Conservation (phyloP, 2,797 vertebrate genomes). For the Poeciliopsis infans region DNA sequence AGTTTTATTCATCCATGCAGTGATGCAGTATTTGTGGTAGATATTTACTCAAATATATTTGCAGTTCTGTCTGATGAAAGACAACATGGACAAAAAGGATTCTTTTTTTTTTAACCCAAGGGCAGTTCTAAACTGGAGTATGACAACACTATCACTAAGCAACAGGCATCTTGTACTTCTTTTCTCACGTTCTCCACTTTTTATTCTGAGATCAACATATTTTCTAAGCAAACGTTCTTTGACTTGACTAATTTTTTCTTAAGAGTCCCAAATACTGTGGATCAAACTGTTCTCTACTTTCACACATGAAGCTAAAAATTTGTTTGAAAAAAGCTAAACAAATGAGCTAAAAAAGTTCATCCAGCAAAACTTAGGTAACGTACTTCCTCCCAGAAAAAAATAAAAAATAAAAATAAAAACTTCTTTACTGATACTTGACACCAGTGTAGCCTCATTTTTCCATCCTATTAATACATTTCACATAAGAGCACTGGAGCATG, state of each 20-base stretch:
- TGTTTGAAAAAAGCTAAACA: constrained; percentile 40
- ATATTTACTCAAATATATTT: not conserved
- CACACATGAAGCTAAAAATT: constrained; percentile 28
- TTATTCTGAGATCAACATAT: not conserved
- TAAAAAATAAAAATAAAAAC: constrained; percentile 49
- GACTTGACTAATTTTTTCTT: constrained; percentile 12
- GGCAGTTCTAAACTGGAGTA: not conserved
- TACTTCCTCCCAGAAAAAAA: constrained; percentile 54
- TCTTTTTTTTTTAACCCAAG: not conserved
- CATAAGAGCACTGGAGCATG: constrained; percentile 19
- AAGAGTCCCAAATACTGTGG: not conserved
- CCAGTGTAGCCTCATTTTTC: constrained; percentile 51
- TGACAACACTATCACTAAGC: not conserved
- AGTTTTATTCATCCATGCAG: not conserved
- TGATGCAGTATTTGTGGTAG: not conserved
- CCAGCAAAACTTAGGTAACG: constrained; percentile 46
- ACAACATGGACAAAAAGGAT: not conserved
- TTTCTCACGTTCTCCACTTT: not conserved
- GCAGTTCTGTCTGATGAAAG: not conserved
- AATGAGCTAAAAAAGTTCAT: constrained; percentile 24
- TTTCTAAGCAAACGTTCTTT: constrained; percentile 5
- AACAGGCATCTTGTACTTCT: not conserved
- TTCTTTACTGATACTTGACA: constrained; percentile 54
- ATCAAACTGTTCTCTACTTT: constrained; percentile 15
- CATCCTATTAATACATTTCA: constrained; percentile 38